Base-by-base conservation (phyloP, 1,140 invertebrate species). In the Drosophila kurseongensis region DNA sequence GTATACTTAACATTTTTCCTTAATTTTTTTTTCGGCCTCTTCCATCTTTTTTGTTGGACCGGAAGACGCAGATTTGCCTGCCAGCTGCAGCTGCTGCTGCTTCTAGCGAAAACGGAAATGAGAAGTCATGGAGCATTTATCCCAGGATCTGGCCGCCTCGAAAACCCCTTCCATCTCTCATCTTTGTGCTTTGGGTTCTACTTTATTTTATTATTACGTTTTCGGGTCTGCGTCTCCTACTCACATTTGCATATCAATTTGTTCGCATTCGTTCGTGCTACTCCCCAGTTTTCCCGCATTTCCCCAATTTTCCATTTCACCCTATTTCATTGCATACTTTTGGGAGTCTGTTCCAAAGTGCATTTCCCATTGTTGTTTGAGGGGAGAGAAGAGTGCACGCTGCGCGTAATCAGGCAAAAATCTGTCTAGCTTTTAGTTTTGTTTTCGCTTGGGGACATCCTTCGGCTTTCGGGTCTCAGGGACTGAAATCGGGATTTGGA, bases 161-260 rank as follows among this genome's bases (percentile, higher is more conserved):
- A 40, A 27, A 18, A 18, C 35, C 18, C 5, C 32, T 12, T 23
- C 56, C 29, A 16, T 13, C 57, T 36, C 36, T 62, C 52, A 54
- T 74, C 36, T 47, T 27, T 35, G 12, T 48, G 50, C 35, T 23
- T 55, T 51, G 59, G 73, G 52, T 50, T 61, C 50, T 63, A 63
- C 69, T 56, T 77, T 89, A 68, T 78, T 78, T 83, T 88, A 83
- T 83, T 88, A 75, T 72, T 78, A 88, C 61, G 57, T 61, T 75
- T 56, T 60, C 52, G 59, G 45, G 54, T 59, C 38, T 35, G 32
- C 61, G 41, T 47, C 54, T 55, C 41, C 16, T 50, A 68, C 52
- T 47, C 83, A 82, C 83, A 86, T 88, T 86, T 86, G 82, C 83
- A 86, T 86, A 88, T 86, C 82, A 86, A 86, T 86, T 86, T 86